phyloP scores from a whole-genome alignment of 1,140 invertebrate species.

The Drepana arcuata region DNA sequence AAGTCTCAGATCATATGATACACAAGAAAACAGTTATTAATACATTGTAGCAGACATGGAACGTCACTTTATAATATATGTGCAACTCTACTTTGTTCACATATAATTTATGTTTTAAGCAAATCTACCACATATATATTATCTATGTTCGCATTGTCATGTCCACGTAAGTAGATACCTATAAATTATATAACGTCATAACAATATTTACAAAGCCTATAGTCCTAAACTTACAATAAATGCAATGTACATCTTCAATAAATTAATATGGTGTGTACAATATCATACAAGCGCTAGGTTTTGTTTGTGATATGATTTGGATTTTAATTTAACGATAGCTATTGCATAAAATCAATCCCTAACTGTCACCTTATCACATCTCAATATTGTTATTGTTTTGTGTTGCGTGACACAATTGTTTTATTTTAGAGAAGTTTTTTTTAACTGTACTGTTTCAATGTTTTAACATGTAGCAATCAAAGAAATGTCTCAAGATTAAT shows the following conservation, averaged over 20 bases:
- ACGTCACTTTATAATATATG: conserved; percentile 37
- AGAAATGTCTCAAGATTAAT: too few relatives aligned
- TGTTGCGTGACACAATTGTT: too few relatives aligned
- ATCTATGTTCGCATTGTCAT: conserved; percentile 39
- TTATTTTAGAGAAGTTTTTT: too few relatives aligned
- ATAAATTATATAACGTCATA: conserved; percentile 72
- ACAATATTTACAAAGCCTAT: conserved; percentile 72
- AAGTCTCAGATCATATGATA: conserved; percentile 41
- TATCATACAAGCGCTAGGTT: conserved; percentile 68
- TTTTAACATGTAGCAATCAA: too few relatives aligned
- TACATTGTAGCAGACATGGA: conserved; percentile 47
- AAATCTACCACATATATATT: conserved; percentile 60
- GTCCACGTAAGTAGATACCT: conserved; percentile 55
- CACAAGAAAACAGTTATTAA: conserved; percentile 59
- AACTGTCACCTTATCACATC: conserved; percentile 52
- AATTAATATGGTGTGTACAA: conserved; percentile 66
- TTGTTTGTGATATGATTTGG: conserved; percentile 66
- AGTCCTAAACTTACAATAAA: conserved; percentile 63
- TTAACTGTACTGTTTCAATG: too few relatives aligned
- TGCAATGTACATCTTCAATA: conserved; percentile 68
- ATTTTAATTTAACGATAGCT: conserved; percentile 45
- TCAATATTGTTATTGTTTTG: too few relatives aligned
- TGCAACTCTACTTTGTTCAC: conserved; percentile 53
- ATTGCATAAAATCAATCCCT: conserved; percentile 33
- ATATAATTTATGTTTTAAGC: conserved; percentile 59